Base-by-base conservation (phyloP, 2,888 invertebrate species). In the Mythimna pallens region DNA sequence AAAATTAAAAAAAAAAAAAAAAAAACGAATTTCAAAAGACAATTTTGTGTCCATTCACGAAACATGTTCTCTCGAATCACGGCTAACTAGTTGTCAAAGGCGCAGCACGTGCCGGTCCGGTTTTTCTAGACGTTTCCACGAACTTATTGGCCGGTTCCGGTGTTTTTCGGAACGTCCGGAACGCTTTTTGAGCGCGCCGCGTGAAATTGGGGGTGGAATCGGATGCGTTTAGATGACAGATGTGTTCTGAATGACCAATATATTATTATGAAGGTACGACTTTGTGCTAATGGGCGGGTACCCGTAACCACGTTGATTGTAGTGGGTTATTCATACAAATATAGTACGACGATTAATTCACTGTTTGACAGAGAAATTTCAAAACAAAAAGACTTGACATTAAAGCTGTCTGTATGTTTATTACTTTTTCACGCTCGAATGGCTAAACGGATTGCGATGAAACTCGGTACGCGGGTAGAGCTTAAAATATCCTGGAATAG, bases 61-160 rank as follows among this genome's bases (percentile, higher is more conserved):
- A 59, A 40, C 73, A 73, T 67, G 69, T 76, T 70, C 70, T 14
- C 54, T 54, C 79, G 79, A 82, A 85, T 79, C 84, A 70, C 74
- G 57, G 61, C 76, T 84, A 84, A 86, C 84, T 85, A 86, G 78
- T 82, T 86, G 82, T 86, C 86, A 85, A 85, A 86, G 84, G 86
- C 80, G 63, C 75, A 69, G 69, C 76, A 79, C 84, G 81, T 81
- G 75, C 81, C 65, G 61, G 68, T 30, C 74, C 74, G 73, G 73
- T 84, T 82, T 84, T 82, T 78, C 74, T 73, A 67, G 52, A 70
- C 64, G 30, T 75, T 83, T 59, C 57, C 47, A 77, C 57, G 65
- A 65, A 73, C 70, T 80, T 72, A 81, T 83, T 81, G 74, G 59
- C 25, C 55, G 65, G 75, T 75, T 76, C 69, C 81, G 75, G 69